phyloP scores from a whole-genome alignment of 37 sponge, comb jelly and placozoan genomes.

The Dysidea cf. avara region DNA sequence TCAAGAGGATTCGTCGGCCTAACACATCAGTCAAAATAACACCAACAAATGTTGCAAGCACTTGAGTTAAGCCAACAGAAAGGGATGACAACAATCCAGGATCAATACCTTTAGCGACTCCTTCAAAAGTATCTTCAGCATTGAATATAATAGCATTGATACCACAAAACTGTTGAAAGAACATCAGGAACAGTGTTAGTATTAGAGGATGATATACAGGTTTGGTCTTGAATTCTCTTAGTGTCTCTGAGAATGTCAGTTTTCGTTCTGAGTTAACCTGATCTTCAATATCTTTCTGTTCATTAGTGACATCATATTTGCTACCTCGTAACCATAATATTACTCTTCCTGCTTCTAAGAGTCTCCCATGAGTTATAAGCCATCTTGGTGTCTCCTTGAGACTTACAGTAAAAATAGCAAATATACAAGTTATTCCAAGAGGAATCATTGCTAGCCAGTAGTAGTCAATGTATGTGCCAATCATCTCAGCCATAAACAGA shows the following conservation, averaged over 20 bases:
- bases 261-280: background rate
- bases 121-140: conserved; percentile 35
- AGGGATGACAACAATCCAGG: conserved; percentile 23
- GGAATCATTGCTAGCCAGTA: conserved; percentile 44
- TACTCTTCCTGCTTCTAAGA: background rate
- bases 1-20: conserved; percentile 61
- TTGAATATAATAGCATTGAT: conserved; percentile 75
- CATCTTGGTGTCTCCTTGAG: conserved; percentile 76
- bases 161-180: conserved; percentile 84
- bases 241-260: background rate
- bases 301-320: conserved; percentile 12
- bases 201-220: background rate
- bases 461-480: conserved; percentile 47
- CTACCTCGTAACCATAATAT: conserved; percentile 51
- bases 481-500: conserved; percentile 45
- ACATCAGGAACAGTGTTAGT: conserved; percentile 41
- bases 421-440: conserved; percentile 32
- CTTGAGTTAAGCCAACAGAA: conserved; percentile 44
- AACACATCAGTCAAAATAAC: conserved; percentile 64
- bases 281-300: conserved; percentile 28
- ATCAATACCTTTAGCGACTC: conserved; percentile 16
- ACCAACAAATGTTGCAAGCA: conserved; percentile 47
- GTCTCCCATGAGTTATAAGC: conserved; percentile 33
- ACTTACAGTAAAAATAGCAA: conserved; percentile 54
- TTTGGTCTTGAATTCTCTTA: background rate